phyloP scores from a whole-genome alignment of 2,113 vertebrate genomes.

The Struthio camelus region DNA sequence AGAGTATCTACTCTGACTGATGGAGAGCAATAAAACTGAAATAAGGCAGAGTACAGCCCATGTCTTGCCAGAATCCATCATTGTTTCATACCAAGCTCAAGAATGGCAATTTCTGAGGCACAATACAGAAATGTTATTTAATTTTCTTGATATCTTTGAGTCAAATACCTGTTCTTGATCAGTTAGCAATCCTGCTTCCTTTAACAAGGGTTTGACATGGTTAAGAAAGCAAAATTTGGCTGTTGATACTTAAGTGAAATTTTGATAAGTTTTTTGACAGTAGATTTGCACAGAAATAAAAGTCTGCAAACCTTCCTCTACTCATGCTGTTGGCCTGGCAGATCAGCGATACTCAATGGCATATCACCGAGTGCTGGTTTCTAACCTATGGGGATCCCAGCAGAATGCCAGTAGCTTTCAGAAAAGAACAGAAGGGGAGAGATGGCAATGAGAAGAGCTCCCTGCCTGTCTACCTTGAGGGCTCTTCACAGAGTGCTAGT shows the following conservation, averaged over 20 bases:
- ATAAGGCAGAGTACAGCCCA: background rate
- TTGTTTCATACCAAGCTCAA: background rate
- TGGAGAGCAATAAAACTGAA: background rate
- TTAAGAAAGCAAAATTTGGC: background rate
- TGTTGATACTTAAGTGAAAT: background rate
- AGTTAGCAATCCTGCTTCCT: background rate
- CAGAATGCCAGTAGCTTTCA: background rate
- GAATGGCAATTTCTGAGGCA: background rate
- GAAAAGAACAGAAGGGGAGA: background rate
- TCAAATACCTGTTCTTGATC: background rate
- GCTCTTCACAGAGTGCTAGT: constrained; percentile 57
- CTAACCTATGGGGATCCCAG: background rate
- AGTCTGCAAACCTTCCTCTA: background rate
- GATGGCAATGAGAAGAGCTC: background rate
- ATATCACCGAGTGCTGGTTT: background rate
- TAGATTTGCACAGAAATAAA: background rate
- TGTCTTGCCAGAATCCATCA: too few relatives aligned
- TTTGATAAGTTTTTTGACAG: background rate
- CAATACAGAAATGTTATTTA: background rate
- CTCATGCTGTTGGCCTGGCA: background rate
- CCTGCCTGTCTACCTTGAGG: background rate
- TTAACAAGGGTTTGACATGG: background rate
- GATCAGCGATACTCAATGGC: background rate
- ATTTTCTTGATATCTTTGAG: background rate
- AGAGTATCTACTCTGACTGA: background rate